A percentile compares a stretch with the other conserved stretches of the same genome.
phyloP scores from a whole-genome alignment of 2,113 vertebrate species.

The Columbina picui region DNA sequence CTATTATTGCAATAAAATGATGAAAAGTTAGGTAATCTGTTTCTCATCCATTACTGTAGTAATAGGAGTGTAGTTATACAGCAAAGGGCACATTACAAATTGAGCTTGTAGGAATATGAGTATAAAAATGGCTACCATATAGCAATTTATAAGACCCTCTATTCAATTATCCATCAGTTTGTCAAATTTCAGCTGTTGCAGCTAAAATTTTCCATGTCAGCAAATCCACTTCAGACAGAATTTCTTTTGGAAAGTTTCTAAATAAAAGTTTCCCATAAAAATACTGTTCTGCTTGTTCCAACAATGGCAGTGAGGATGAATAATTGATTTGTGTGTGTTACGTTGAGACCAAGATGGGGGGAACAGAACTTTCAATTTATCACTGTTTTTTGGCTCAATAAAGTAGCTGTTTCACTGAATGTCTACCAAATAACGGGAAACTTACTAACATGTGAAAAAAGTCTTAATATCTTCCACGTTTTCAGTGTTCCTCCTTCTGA shows the following conservation, averaged over 20 bases:
- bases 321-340: neutral
- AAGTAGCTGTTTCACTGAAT: neutral
- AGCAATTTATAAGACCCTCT: neutral
- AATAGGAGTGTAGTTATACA: neutral
- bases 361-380: neutral
- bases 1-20: neutral
- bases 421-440: neutral
- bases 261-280: neutral
- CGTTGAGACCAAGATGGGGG: neutral
- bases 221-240: neutral
- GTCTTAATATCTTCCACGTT: neutral
- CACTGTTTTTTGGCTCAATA: neutral
- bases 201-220: slow-evolving; percentile 7
- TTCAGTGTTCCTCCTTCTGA: neutral
- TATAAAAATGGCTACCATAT: neutral
- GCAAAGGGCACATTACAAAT: neutral
- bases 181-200: slow-evolving; percentile 14
- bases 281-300: neutral
- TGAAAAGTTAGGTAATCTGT: neutral
- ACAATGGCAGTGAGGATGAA: neutral
- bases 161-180: slow-evolving; percentile 7
- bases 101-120: neutral
- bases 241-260: neutral
- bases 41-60: neutral
- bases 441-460: neutral